Evolutionary conservation across 92 coral and sea anemone genomes (phyloP).

Genomic region (Blastomussa wellsi): DNA sequence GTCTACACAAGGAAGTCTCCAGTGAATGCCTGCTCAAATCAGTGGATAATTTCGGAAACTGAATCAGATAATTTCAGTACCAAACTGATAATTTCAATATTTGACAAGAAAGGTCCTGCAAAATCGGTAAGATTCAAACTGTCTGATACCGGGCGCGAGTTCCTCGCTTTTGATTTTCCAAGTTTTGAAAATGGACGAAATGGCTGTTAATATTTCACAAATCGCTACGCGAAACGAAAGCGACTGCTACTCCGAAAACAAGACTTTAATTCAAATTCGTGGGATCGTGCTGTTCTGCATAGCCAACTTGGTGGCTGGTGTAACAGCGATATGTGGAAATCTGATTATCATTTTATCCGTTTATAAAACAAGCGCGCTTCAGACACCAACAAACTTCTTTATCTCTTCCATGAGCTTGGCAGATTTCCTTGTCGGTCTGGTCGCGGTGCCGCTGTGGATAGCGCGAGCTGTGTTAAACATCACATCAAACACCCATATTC

Average conservation of each 20-base stretch:
- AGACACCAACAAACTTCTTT: slow-evolving; percentile 42
- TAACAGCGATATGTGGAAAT: slow-evolving; percentile 50
- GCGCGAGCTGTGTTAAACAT: slow-evolving; percentile 33
- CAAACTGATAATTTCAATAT: neutral
- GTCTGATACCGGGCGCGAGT: too few relatives aligned
- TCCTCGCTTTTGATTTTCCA: neutral
- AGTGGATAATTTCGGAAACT: neutral
- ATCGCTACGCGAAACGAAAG: neutral
- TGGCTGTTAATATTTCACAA: slow-evolving; percentile 5
- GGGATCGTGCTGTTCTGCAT: slow-evolving; percentile 2
- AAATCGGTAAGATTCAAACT: neutral
- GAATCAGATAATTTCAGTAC: neutral
- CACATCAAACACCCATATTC: slow-evolving; percentile 27
- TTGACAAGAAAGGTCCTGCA: neutral
- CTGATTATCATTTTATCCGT: slow-evolving; percentile 39
- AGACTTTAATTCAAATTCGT: neutral
- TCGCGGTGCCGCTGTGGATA: slow-evolving; percentile 50
- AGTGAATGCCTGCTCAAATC: neutral
- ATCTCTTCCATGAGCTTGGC: slow-evolving; percentile 49
- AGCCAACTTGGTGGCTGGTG: slow-evolving; percentile 20
- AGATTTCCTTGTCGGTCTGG: slow-evolving; percentile 47
- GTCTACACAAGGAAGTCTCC: neutral
- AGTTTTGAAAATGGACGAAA: neutral
- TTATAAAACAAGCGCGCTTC: slow-evolving; percentile 37
- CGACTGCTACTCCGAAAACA: slow-evolving; percentile 1